Conservation (phyloP, 2,797 vertebrate species). For the Epinephelus malabaricus region DNA sequence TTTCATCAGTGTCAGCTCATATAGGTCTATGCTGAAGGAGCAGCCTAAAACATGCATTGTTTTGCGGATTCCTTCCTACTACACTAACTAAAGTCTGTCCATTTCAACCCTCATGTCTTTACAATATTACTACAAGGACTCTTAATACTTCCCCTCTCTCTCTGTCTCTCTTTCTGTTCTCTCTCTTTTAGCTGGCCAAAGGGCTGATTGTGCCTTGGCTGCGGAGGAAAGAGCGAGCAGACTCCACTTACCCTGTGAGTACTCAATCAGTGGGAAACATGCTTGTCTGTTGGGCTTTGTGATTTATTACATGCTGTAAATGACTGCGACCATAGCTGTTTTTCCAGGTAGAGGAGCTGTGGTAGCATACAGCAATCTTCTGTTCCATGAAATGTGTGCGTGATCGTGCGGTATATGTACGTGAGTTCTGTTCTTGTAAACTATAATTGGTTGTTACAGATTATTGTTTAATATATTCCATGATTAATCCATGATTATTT, state of each 20-base stretch:
- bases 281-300: slow-evolving; percentile 69
- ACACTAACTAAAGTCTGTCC: slow-evolving; percentile 2
- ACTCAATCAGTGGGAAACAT: slow-evolving; percentile 75
- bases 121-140: slow-evolving; percentile 34
- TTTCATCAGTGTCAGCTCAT: not conserved
- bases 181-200: slow-evolving; percentile 40
- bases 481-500: not conserved
- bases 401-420: slow-evolving; percentile 9
- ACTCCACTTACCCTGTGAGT: slow-evolving; percentile 71
- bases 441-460: not conserved
- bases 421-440: slow-evolving; percentile 8
- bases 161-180: not conserved
- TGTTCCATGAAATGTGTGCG: slow-evolving; percentile 29
- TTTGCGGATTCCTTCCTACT: not conserved
- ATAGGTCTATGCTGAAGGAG: not conserved
- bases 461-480: not conserved
- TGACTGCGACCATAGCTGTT: slow-evolving; percentile 59
- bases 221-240: slow-evolving; percentile 47
- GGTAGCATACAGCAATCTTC: slow-evolving; percentile 40
- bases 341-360: slow-evolving; percentile 50
- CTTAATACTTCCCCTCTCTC: slow-evolving; percentile 18
- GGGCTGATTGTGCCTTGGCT: slow-evolving; percentile 58
- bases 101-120: slow-evolving; percentile 32
- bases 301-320: slow-evolving; percentile 78
- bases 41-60: not conserved